Conservation (phyloP, 2,113 vertebrate species). For the Prunella fulvescens region DNA sequence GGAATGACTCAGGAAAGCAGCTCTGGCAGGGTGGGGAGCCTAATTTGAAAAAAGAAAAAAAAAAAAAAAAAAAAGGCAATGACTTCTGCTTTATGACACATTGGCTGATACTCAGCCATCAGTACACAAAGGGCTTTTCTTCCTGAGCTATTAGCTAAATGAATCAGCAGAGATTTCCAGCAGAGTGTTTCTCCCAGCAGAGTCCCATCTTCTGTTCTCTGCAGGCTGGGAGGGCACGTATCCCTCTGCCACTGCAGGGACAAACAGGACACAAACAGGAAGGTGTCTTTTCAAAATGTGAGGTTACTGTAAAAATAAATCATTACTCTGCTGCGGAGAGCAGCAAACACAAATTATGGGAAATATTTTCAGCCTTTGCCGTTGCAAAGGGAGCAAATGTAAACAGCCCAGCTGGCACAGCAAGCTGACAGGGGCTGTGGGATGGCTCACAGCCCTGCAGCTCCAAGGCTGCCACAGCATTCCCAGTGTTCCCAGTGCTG, state of each 20-base stretch:
- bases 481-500: background rate
- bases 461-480: background rate
- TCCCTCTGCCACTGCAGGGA: background rate
- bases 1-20: background rate
- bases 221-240: background rate
- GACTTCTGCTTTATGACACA: background rate
- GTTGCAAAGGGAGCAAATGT: background rate
- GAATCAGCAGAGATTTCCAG: slow-evolving; percentile 18
- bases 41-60: background rate
- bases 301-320: slow-evolving; percentile 11
- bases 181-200: background rate
- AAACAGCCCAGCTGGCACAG: background rate
- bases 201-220: background rate
- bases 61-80: background rate
- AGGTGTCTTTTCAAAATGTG: background rate
- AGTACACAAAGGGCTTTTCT: slow-evolving; percentile 28
- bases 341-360: slow-evolving; percentile 1
- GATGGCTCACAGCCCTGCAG: background rate
- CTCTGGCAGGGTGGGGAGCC: background rate
- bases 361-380: background rate
- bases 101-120: background rate
- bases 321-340: background rate
- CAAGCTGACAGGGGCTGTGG: background rate
- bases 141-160: background rate
- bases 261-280: slow-evolving; percentile 5